A percentile compares a stretch with the other conserved stretches of the same genome.
phyloP scores from a whole-genome alignment of 1,140 invertebrate genomes.

The Dreissena polymorpha region DNA sequence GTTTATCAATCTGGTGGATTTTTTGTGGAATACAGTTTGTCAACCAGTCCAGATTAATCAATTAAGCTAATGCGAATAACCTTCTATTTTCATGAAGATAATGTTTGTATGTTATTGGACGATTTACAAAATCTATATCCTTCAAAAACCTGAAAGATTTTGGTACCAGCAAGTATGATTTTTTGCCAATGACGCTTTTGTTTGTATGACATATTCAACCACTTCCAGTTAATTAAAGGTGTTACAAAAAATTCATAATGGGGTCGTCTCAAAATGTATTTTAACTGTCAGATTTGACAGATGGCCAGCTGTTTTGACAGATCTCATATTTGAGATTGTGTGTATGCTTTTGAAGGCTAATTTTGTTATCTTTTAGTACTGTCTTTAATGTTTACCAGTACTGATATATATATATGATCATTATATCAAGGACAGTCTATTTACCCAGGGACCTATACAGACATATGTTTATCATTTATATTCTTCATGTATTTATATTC shows the following conservation, averaged over 20 bases:
- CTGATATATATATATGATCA: too few relatives aligned
- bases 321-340: background rate
- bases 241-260: background rate
- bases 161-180: background rate
- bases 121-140: background rate
- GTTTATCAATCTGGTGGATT: too few relatives aligned
- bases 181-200: background rate
- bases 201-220: background rate
- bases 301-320: conserved; percentile 1
- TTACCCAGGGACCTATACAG: too few relatives aligned
- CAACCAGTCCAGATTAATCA: conserved; percentile 17
- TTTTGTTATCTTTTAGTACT: too few relatives aligned
- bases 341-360: too few relatives aligned
- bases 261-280: conserved; percentile 6
- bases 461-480: too few relatives aligned
- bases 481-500: too few relatives aligned
- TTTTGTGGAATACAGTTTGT: background rate
- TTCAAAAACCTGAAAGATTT: background rate
- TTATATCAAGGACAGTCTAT: too few relatives aligned
- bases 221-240: conserved; percentile 9
- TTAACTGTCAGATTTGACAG: too few relatives aligned
- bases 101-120: background rate
- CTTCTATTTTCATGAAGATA: background rate
- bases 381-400: too few relatives aligned
- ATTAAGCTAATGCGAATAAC: background rate